Evolutionary conservation across 2,113 vertebrate genomes (phyloP).

Genomic region (Manacus vitellinus): DNA sequence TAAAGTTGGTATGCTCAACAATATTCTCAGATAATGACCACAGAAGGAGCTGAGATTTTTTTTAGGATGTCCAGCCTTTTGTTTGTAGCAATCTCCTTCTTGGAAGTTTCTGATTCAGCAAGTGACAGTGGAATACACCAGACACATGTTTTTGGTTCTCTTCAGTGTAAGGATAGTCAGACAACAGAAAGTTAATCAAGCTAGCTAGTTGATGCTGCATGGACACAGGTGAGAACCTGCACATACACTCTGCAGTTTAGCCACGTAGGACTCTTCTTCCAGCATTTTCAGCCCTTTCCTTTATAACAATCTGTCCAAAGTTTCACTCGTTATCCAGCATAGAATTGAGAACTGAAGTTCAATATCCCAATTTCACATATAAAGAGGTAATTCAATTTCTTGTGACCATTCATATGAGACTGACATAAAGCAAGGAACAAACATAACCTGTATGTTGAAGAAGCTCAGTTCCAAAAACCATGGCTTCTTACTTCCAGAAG

Average conservation of each 20-base stretch:
- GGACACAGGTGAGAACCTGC: not conserved
- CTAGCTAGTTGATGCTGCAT: not conserved
- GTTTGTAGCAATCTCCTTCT: not conserved
- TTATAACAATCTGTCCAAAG: not conserved
- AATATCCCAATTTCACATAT: not conserved
- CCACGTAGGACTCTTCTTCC: not conserved
- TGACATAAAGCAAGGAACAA: not conserved
- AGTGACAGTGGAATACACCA: not conserved
- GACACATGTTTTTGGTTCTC: fast-evolving
- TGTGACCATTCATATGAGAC: not conserved
- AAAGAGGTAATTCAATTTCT: not conserved
- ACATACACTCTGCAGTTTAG: not conserved
- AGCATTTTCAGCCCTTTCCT: not conserved
- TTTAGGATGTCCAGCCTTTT: not conserved
- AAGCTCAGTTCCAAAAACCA: not conserved
- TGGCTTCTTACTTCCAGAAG: not conserved
- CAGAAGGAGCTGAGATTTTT: not conserved
- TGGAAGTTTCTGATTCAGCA: not conserved
- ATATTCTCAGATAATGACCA: not conserved
- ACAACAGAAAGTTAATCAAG: not conserved
- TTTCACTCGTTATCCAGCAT: not conserved
- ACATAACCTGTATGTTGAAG: not conserved
- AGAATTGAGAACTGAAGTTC: not conserved
- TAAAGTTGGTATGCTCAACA: not conserved
- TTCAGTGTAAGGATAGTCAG: not conserved